Evolutionary conservation across 2,888 invertebrate genomes (phyloP).

Genomic region (Serripes groenlandicus): DNA sequence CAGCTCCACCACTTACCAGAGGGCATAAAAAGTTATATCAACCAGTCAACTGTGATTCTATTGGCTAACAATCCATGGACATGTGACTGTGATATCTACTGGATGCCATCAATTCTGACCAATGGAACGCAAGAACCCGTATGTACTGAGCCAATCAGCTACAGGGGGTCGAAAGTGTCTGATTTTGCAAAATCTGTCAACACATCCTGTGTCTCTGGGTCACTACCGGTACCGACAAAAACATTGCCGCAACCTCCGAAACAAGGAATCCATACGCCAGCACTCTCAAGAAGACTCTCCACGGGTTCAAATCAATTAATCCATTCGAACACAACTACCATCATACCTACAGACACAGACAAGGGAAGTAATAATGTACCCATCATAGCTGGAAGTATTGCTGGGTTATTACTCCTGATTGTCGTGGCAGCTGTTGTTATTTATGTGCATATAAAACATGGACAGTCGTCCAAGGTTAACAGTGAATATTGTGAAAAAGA

Average conservation of each 20-base stretch:
- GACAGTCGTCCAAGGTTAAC: background rate
- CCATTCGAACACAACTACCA: background rate
- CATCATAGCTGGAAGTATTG: background rate
- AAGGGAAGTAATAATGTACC: constrained; percentile 21
- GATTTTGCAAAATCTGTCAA: constrained; percentile 51
- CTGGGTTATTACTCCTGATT: constrained; percentile 4
- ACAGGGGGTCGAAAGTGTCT: constrained; percentile 53
- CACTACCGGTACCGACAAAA: constrained; percentile 56
- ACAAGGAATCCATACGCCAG: constrained; percentile 44
- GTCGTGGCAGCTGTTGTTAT: background rate
- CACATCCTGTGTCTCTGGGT: constrained; percentile 58
- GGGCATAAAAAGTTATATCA: constrained; percentile 58
- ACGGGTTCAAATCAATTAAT: background rate
- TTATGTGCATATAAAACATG: background rate
- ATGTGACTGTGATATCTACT: constrained; percentile 75
- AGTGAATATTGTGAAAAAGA: constrained; percentile 7
- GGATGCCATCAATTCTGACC: constrained; percentile 68
- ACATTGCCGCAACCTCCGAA: constrained; percentile 45
- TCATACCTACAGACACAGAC: background rate
- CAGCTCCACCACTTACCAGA: constrained; percentile 65
- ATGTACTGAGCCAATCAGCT: constrained; percentile 60
- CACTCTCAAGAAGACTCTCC: constrained; percentile 23
- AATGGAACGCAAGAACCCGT: constrained; percentile 51
- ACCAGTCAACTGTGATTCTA: constrained; percentile 51
- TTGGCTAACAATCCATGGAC: constrained; percentile 69